Base-by-base conservation (phyloP, 2,797 vertebrate genomes). In the Sebastes melanostomus region DNA sequence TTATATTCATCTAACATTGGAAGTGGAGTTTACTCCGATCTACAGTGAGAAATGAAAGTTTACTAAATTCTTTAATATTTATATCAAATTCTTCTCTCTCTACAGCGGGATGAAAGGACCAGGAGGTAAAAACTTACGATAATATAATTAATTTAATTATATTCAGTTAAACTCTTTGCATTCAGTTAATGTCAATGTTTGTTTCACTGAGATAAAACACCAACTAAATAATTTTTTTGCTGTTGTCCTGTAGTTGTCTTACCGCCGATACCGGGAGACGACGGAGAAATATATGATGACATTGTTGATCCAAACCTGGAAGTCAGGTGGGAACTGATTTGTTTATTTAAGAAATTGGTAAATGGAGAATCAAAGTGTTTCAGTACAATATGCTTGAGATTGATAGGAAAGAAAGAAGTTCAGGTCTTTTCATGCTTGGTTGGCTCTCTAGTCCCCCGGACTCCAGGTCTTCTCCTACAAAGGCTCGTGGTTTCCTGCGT, bases 211-310 rank as follows among this genome's bases (percentile, higher is more conserved):
- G 3, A 42, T 20, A 5, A 74, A 60, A 65, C 11, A 25, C 8
- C 7, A 14, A 8, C 38, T 11, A 18, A 6, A 55, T 71, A 0
- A 34, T 32, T 1, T n/a, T 0, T 74, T 20, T 22, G 58, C 6
- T 32, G 80, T 66, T 55, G 8, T 69, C 42, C 66, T 86, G 25
- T 89, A 98, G 97, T 94, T 3, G 65, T 92, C 25, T 94, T 97
- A 12, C 96, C 96, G 0, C 94, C 95, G 6, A 94, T 94, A 22
- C 92, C 94, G 54, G 88, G 89, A 16, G 95, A 92, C 0, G 94
- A 89, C 7, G 96, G 96, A 74, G 97, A 98, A 20, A 96, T 99
- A 81, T 99, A 99, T 50, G 96, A 98, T 67, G 97, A 97, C 18
- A 81, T 98, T 46, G 89, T 96, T 7, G 96, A 97, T 25, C 92